A percentile compares a stretch with the other conserved stretches of the same genome.
phyloP scores from a whole-genome alignment of 2,888 invertebrate species.

The Meghimatium bilineatum region DNA sequence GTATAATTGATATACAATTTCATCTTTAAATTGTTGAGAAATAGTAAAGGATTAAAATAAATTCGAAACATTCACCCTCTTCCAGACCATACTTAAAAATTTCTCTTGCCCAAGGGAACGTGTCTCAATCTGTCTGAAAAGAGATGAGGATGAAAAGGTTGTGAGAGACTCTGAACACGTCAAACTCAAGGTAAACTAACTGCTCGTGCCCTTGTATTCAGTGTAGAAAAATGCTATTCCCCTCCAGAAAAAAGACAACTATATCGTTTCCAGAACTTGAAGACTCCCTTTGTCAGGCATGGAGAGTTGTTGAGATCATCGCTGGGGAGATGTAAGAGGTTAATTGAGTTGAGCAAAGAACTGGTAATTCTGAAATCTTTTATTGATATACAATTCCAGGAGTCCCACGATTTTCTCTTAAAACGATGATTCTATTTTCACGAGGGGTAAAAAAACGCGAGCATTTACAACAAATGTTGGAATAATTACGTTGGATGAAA shows the following conservation, averaged over 20 bases:
- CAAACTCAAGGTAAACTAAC: constrained; percentile 9
- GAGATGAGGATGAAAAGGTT: neutral
- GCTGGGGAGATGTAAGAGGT: neutral
- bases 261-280: neutral
- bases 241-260: neutral
- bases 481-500: neutral
- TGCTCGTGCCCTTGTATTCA: neutral
- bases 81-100: neutral
- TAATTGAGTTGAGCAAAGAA: constrained; percentile 1
- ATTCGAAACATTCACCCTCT: no score
- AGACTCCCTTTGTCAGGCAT: neutral
- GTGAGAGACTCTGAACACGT: neutral
- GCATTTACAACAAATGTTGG: neutral
- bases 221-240: neutral
- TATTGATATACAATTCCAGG: neutral
- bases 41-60: no score
- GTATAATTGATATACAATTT: no score
- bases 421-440: neutral
- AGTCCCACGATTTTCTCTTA: neutral
- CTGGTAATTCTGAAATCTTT: neutral
- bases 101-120: neutral
- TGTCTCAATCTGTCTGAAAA: neutral
- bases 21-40: no score
- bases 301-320: neutral
- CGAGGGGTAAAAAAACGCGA: neutral